A percentile compares a stretch with the other conserved stretches of the same genome.
Evolutionary conservation across 2,113 vertebrate species (phyloP).

Genomic region (Spheniscus mendiculus): DNA sequence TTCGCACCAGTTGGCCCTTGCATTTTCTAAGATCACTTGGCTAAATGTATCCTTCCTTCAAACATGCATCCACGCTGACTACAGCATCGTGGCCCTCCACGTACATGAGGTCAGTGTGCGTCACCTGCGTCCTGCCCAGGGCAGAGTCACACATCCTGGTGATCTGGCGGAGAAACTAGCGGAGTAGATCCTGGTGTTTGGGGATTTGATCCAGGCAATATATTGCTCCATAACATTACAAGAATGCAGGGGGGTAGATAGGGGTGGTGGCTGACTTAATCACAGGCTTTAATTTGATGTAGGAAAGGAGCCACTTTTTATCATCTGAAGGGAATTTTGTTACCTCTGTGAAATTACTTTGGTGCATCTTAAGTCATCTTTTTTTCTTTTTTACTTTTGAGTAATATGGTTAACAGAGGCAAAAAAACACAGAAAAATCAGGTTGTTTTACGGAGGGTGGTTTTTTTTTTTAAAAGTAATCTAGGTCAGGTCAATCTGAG

Average conservation of each 20-base stretch:
- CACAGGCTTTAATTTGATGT: neutral
- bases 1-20: neutral
- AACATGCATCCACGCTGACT: rapidly evolving
- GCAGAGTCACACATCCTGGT: neutral
- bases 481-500: constrained; percentile 35
- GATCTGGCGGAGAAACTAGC: neutral
- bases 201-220: neutral
- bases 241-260: neutral
- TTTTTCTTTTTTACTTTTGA: neutral
- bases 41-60: neutral
- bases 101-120: neutral
- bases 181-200: neutral
- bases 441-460: neutral
- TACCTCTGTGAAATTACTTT: neutral
- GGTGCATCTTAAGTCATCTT: neutral
- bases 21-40: no score
- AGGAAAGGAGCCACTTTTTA: neutral
- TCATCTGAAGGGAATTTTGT: neutral
- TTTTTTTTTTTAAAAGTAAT: neutral
- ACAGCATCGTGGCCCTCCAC: rapidly evolving
- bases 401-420: neutral
- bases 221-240: neutral
- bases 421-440: neutral
- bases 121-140: neutral
- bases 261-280: neutral